phyloP scores from a whole-genome alignment of 1,140 invertebrate genomes.

The Papilio helenus region DNA sequence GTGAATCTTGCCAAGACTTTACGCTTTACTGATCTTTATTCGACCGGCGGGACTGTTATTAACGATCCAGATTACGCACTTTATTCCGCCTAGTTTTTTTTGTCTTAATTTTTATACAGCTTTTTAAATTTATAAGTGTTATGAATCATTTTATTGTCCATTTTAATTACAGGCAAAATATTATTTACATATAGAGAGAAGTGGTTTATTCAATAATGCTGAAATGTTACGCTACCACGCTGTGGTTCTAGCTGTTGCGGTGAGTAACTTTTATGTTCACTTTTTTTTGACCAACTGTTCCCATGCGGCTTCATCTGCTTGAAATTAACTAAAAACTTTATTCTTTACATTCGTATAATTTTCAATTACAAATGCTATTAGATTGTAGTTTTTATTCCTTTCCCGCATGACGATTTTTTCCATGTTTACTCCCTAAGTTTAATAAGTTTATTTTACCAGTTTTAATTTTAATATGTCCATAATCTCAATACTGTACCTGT shows the following conservation, averaged over 20 bases:
- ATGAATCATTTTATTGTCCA: no score
- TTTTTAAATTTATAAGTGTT: no score
- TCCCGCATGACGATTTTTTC: no score
- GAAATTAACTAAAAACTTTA: background rate
- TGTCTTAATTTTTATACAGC: no score
- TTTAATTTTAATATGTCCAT: no score
- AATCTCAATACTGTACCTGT: no score
- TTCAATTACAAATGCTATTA: no score
- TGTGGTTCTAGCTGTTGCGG: slow-evolving; percentile 41
- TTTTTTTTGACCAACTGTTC: background rate
- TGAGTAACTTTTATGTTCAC: slow-evolving; percentile 27
- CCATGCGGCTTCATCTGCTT: background rate
- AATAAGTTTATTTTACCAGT: no score
- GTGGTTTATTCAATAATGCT: background rate
- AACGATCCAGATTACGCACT: slow-evolving; percentile 38
- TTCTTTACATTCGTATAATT: no score
- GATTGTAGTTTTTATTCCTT: no score
- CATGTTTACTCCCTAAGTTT: no score
- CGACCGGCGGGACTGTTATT: slow-evolving; percentile 39
- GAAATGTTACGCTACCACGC: slow-evolving; percentile 38
- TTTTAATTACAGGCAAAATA: slow-evolving; percentile 45
- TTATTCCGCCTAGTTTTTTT: slow-evolving; percentile 8
- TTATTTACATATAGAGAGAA: slow-evolving; percentile 22
- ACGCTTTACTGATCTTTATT: slow-evolving; percentile 40
- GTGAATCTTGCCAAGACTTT: slow-evolving; percentile 40